phyloP scores from a whole-genome alignment of 2,888 invertebrate genomes.

The Epinotia demarniana region DNA sequence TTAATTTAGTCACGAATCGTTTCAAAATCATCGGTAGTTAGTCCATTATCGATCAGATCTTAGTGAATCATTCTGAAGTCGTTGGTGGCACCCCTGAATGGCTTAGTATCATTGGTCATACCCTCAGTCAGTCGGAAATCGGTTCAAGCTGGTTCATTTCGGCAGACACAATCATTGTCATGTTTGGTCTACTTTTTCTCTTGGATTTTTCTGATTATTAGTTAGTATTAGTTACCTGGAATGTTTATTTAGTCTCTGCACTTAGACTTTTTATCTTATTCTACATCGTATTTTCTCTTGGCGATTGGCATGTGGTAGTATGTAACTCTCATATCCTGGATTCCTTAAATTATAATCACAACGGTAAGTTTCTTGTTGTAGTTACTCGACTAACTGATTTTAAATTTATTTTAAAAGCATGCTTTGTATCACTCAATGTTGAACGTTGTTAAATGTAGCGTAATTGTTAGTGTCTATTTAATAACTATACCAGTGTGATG shows the following conservation, averaged over 20 bases:
- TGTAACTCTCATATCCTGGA: slow-evolving; percentile 55
- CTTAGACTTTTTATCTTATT: slow-evolving; percentile 76
- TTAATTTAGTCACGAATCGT: slow-evolving; percentile 64
- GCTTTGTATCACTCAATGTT: slow-evolving; percentile 20
- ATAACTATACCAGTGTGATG: neutral
- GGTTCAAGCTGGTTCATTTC: slow-evolving; percentile 72
- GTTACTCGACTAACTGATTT: slow-evolving; percentile 8
- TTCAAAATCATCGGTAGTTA: slow-evolving; percentile 71
- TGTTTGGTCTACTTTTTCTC: slow-evolving; percentile 74
- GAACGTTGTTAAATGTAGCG: slow-evolving; percentile 6
- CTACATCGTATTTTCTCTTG: slow-evolving; percentile 68
- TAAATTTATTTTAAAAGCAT: slow-evolving; percentile 23
- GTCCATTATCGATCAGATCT: slow-evolving; percentile 64
- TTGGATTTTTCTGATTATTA: slow-evolving; percentile 69
- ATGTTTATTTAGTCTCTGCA: slow-evolving; percentile 79
- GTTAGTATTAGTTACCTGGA: slow-evolving; percentile 73
- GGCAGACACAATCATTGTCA: slow-evolving; percentile 70
- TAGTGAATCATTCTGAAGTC: slow-evolving; percentile 74
- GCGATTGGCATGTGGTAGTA: slow-evolving; percentile 67
- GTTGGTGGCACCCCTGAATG: slow-evolving; percentile 83
- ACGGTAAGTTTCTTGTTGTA: slow-evolving; percentile 59
- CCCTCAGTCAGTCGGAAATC: slow-evolving; percentile 65
- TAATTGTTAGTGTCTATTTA: slow-evolving; percentile 12
- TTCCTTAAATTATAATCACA: slow-evolving; percentile 51
- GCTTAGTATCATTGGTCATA: slow-evolving; percentile 80